These are phyloP conservation scores for Thymelicus acteon DNA, from an alignment of 2,888 invertebrate species.

Conservation along the genomic window DNA sequence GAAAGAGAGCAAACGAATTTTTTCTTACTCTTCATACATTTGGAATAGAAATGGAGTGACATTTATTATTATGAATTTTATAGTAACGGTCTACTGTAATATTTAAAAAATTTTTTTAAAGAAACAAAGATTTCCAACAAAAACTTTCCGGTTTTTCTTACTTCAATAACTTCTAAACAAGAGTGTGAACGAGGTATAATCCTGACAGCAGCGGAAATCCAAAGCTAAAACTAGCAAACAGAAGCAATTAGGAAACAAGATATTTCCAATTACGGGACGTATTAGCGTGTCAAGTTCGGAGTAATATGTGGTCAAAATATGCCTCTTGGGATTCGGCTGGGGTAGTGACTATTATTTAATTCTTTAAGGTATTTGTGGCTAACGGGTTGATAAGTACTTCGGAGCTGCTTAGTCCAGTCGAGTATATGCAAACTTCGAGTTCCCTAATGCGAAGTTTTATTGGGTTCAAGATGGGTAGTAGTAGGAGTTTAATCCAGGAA, in stretches of 20 bases:
- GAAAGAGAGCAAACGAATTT: not conserved
- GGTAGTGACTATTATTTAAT: not conserved
- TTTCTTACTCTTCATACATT: not conserved
- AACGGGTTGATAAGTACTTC: not conserved
- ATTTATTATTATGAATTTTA: too few relatives aligned
- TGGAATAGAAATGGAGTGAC: too few relatives aligned
- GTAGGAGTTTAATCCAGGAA: not conserved
- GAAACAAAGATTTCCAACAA: too few relatives aligned
- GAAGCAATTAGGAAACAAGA: constrained; percentile 29
- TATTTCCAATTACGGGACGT: constrained; percentile 27
- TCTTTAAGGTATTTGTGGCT: not conserved
- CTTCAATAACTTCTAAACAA: not conserved
- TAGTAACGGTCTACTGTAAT: too few relatives aligned
- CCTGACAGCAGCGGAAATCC: not conserved
- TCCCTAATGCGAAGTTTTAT: not conserved
- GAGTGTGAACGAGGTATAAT: not conserved
- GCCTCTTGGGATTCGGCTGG: not conserved
- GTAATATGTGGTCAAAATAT: constrained; percentile 12
- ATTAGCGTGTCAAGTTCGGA: constrained; percentile 33
- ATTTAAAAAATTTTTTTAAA: too few relatives aligned
- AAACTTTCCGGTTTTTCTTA: too few relatives aligned
- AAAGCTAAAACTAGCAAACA: constrained; percentile 11
- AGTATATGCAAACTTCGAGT: not conserved
- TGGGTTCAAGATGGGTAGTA: not conserved
- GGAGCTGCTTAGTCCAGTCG: not conserved